Percentiles rank a stretch among this genome's conserved stretches.
Conservation (phyloP, 2,888 invertebrate species). For the Rhagonycha lutea region DNA sequence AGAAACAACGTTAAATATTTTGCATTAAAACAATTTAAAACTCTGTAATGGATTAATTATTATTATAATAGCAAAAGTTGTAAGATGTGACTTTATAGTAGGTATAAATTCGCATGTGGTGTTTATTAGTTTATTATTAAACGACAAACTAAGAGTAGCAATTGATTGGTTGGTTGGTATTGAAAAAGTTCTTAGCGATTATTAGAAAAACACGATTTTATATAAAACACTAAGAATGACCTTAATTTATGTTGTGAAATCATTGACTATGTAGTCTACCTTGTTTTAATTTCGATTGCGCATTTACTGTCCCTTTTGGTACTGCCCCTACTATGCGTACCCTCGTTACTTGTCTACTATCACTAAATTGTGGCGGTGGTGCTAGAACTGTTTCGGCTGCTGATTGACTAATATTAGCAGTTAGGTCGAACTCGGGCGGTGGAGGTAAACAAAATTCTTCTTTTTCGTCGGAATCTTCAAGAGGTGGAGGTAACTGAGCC, state of each 20-base stretch:
- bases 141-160: not conserved
- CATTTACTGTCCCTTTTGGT: conserved; percentile 63
- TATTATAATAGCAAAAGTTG: not conserved
- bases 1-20: not conserved
- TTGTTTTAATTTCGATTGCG: conserved; percentile 49
- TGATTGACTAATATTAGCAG: conserved; percentile 42
- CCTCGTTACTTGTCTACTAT: conserved; percentile 64
- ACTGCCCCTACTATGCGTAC: conserved; percentile 84
- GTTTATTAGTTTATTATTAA: not conserved
- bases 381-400: conserved; percentile 62
- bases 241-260: conserved; percentile 28
- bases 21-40: not conserved
- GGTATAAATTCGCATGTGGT: conserved; percentile 4
- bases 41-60: not conserved
- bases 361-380: conserved; percentile 91
- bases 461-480: conserved; percentile 73
- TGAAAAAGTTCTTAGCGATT: conserved; percentile 9
- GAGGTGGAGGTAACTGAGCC: conserved; percentile 80
- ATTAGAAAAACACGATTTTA: conserved; percentile 20
- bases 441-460: conserved; percentile 66
- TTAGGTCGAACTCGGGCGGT: conserved; percentile 62
- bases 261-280: conserved; percentile 54
- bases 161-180: not conserved
- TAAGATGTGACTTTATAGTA: not conserved
- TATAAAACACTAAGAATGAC: conserved; percentile 19